phyloP scores from a whole-genome alignment of 2,797 vertebrate species.

The Sparus aurata region DNA sequence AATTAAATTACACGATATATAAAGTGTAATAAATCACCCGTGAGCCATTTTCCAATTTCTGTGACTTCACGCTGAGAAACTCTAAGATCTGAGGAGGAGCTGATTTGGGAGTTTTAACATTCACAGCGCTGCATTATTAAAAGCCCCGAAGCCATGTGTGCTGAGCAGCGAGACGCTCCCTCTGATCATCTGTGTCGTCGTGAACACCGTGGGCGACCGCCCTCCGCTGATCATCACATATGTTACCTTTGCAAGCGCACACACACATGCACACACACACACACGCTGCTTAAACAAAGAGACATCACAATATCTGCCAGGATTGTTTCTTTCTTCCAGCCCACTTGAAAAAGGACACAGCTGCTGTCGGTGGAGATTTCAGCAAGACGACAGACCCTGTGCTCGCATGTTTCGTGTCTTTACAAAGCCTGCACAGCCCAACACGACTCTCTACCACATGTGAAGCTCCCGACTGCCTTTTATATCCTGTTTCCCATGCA shows the following conservation, averaged over 20 bases:
- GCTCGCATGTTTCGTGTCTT: not conserved
- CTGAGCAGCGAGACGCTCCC: slow-evolving; percentile 5
- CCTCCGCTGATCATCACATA: slow-evolving; percentile 45
- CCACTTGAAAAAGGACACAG: not conserved
- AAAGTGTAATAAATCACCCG: not conserved
- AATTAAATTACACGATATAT: slow-evolving; percentile 1
- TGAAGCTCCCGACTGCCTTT: not conserved
- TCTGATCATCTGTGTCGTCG: slow-evolving; percentile 30
- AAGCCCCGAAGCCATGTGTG: slow-evolving; percentile 9
- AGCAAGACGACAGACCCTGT: not conserved
- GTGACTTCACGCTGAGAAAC: not conserved
- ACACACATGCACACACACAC: slow-evolving; percentile 2
- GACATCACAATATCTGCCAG: not conserved
- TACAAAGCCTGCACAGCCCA: not conserved
- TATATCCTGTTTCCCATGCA: not conserved
- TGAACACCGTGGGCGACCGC: slow-evolving; percentile 14
- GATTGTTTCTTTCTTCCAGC: not conserved
- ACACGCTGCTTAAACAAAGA: not conserved
- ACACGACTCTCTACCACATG: not conserved
- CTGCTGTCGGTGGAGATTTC: not conserved
- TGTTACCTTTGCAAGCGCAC: slow-evolving; percentile 9
- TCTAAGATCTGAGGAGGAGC: slow-evolving; percentile 28
- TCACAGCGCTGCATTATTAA: slow-evolving; percentile 59
- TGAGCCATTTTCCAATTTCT: not conserved
- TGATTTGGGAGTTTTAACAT: slow-evolving; percentile 34